Conservation (phyloP, 2,113 vertebrate genomes). For the Ammodytes dubius region DNA sequence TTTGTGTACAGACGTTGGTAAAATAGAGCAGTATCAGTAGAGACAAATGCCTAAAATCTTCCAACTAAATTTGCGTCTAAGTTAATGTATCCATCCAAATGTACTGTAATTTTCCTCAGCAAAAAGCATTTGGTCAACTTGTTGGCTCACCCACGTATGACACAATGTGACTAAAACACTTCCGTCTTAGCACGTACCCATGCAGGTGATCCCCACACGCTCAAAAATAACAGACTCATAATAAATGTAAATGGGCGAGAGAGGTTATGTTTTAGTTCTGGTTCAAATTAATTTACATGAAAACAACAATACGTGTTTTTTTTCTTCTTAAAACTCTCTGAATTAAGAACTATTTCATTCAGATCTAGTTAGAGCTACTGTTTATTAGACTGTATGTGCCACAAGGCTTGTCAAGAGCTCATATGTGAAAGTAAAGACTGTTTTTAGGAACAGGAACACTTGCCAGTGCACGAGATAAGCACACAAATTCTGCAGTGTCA, state of each 20-base stretch:
- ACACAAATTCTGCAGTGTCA: neutral
- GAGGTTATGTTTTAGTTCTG: neutral
- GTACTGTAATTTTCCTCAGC: constrained; percentile 26
- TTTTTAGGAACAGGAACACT: neutral
- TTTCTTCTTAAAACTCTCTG: neutral
- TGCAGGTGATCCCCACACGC: neutral
- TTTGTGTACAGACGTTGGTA: neutral
- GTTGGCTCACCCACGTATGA: constrained; percentile 24
- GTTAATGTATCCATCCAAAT: neutral
- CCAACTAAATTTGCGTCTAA: neutral
- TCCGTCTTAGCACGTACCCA: constrained; percentile 33
- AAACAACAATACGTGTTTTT: neutral
- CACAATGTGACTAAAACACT: constrained; percentile 50
- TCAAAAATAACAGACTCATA: neutral
- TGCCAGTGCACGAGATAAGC: neutral
- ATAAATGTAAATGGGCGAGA: neutral
- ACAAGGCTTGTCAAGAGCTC: neutral
- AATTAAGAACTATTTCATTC: neutral
- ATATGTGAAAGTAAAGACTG: neutral
- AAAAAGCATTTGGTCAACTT: constrained; percentile 20
- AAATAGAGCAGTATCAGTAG: neutral
- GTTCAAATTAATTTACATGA: neutral
- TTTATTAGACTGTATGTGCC: neutral
- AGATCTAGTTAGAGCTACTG: neutral
- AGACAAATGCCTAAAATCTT: neutral